Evolutionary conservation across 2,113 vertebrate genomes (phyloP), one percentile per base, ranked within the genome.

Genomic region (Pseudorasbora parva): DNA sequence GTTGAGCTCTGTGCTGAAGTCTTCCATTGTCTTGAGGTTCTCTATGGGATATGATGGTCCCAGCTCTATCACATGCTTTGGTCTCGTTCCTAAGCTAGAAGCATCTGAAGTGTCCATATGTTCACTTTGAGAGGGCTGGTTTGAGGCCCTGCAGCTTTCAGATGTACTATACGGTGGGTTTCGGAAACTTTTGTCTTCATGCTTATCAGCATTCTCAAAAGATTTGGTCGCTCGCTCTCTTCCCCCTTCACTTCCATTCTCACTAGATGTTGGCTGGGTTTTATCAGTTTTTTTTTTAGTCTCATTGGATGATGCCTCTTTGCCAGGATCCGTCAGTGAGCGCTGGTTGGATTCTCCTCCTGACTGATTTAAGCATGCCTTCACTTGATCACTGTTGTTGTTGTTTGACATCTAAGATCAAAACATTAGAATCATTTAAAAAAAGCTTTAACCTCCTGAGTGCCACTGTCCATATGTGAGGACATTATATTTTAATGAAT

Each of bases 381-480:
- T 74, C 59, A 89, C 1, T 76, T 87, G 82, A 57, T 60, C 25
- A 27, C 90, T 90, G 60, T 76, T 47, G 72, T n/a, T 4, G 0
- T 23, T 4, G 0, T 0, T 0, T 3, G 25, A 17, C 89, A 89
- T 90, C 23, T 87, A 82, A 86, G n/a, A 8, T 5, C 27, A 33
- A 33, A 71, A 23, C 41, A 45, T 25, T 37, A 71, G 3, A 54
- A 54, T 54, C 2, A 19, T 45, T 45, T 12, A 47, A 47, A 49
- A 49, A 49, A 14, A 15, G n/a, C n/a, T 49, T 49, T 49, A 19
- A 17, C 4, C 33, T 37, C 33, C 33, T 37, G 33, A 5, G 33
- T 37, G 6, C 37, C 37, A 37, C 33, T 37, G 33, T 37, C 33
- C 33, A 37, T 2, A 6, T 37, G 7, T 6, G 37, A 37, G 37